A percentile compares a stretch with the other conserved stretches of the same genome.
These are phyloP conservation scores for Pyrgus malvae DNA, from an alignment of 2,888 invertebrate species.

Conservation along the genomic window DNA sequence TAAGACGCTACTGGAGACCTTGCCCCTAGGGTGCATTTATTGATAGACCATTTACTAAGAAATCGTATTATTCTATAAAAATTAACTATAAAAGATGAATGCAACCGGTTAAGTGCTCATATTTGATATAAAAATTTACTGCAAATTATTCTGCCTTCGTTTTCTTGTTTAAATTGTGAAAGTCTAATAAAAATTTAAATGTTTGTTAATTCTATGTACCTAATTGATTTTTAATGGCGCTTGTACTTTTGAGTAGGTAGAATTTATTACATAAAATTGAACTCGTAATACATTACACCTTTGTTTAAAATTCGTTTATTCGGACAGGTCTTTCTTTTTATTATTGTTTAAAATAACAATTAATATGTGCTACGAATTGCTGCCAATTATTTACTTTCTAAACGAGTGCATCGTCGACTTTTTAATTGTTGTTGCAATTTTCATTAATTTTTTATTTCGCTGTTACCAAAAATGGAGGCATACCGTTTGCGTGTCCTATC, in stretches of 20 bases:
- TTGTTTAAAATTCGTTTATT: constrained; percentile 1
- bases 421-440: constrained; percentile 5
- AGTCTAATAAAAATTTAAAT: too few relatives aligned
- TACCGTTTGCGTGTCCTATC: constrained; percentile 5
- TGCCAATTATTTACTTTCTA: background rate
- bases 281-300: constrained; percentile 1
- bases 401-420: background rate
- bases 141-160: too few relatives aligned
- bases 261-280: background rate
- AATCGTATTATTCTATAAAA: constrained; percentile 1
- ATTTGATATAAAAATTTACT: too few relatives aligned
- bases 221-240: constrained; percentile 19
- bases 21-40: background rate
- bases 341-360: constrained; percentile 13
- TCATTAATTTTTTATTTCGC: background rate
- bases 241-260: background rate
- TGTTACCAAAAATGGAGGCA: constrained; percentile 21
- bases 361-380: background rate
- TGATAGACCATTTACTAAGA: background rate
- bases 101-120: too few relatives aligned
- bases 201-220: too few relatives aligned
- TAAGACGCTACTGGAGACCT: constrained; percentile 46
- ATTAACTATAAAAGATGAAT: too few relatives aligned
- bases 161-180: too few relatives aligned
- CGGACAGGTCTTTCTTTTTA: constrained; percentile 11